A percentile compares a stretch with the other conserved stretches of the same genome.
These are phyloP conservation scores for Pelusios castaneus DNA, from an alignment of 2,113 vertebrate species.

Conservation along the genomic window DNA sequence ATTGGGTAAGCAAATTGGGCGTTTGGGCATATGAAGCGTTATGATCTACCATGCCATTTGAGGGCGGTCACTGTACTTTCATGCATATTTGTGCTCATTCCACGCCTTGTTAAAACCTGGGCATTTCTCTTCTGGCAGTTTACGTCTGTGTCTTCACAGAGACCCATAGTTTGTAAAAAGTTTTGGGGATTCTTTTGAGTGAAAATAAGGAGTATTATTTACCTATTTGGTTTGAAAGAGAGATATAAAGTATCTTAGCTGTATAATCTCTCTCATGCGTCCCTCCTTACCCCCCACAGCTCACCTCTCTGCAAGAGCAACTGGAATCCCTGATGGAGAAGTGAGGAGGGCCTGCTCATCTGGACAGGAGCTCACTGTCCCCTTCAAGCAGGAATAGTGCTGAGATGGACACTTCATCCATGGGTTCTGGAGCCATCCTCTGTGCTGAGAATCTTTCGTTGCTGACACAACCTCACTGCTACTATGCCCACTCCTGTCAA, in stretches of 20 bases:
- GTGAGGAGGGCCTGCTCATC: slow-evolving; percentile 60
- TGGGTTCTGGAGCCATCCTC: neutral
- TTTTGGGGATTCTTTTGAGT: neutral
- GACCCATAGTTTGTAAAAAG: neutral
- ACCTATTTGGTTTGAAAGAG: slow-evolving; percentile 54
- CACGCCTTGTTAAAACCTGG: neutral
- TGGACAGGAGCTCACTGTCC: neutral
- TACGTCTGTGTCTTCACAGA: neutral
- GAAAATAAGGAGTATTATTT: neutral
- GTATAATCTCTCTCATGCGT: neutral
- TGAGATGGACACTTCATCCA: neutral
- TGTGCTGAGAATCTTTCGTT: neutral
- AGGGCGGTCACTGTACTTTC: neutral
- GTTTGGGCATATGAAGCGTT: neutral
- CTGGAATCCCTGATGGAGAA: slow-evolving; percentile 95
- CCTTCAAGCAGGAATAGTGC: neutral
- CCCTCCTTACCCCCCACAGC: slow-evolving; percentile 71
- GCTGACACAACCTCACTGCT: neutral
- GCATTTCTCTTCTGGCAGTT: neutral
- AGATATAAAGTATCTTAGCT: slow-evolving; percentile 9
- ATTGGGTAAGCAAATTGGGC: neutral
- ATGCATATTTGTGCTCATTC: neutral
- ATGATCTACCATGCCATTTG: neutral
- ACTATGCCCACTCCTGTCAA: neutral
- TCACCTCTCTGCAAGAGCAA: slow-evolving; percentile 95